Percentiles rank a stretch among this genome's conserved stretches.
These are phyloP conservation scores for Megaceryle alcyon DNA, from an alignment of 2,797 vertebrate genomes.

Conservation along the genomic window DNA sequence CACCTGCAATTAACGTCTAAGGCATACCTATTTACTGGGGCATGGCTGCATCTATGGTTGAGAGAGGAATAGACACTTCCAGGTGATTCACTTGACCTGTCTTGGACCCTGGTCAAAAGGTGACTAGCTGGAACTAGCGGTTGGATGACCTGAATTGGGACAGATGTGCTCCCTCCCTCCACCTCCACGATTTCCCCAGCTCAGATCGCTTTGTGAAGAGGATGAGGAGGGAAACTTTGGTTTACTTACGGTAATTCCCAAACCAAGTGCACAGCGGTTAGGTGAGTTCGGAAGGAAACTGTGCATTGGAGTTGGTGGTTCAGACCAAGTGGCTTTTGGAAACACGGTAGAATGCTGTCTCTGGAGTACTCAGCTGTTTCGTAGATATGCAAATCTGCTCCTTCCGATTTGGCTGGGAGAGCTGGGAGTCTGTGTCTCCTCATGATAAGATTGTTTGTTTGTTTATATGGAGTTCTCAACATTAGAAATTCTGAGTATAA, in stretches of 20 bases:
- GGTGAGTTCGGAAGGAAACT: background rate
- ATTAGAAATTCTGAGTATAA: slow-evolving; percentile 2
- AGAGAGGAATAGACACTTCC: background rate
- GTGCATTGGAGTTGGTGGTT: background rate
- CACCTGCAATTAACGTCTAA: background rate
- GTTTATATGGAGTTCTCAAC: slow-evolving; percentile 18
- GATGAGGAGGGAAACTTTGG: background rate
- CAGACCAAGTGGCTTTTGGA: background rate
- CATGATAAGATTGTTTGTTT: slow-evolving; percentile 48
- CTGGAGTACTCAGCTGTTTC: background rate
- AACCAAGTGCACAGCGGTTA: background rate
- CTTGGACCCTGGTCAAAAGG: background rate
- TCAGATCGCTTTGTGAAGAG: background rate
- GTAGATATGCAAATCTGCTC: slow-evolving; percentile 36
- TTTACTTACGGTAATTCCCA: background rate
- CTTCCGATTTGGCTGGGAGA: slow-evolving; percentile 26
- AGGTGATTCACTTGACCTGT: slow-evolving; percentile 21
- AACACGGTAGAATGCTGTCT: background rate
- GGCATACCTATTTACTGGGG: background rate
- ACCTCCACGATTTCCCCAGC: background rate
- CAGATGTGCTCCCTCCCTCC: background rate
- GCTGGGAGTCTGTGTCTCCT: background rate
- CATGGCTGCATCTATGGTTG: background rate
- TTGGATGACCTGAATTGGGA: background rate
- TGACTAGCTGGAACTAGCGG: background rate